Evolutionary conservation across 2,113 vertebrate genomes (phyloP).

Genomic region (Pelodiscus sinensis): DNA sequence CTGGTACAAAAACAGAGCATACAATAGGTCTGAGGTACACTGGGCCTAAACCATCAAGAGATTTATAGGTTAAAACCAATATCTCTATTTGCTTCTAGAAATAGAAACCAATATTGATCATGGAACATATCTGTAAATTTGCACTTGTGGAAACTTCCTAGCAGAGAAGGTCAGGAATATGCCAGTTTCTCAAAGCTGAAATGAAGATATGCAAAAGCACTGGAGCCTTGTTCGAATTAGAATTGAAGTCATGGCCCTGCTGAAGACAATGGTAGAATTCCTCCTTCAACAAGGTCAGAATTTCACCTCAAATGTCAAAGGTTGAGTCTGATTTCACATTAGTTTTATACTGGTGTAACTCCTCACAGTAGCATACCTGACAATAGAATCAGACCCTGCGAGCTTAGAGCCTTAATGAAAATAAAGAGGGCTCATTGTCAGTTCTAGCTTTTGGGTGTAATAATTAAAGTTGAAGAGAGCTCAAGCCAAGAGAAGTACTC

Average conservation of each 20-base stretch:
- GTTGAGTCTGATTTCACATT: not conserved
- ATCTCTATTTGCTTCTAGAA: rapidly evolving
- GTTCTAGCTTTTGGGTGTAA: rapidly evolving
- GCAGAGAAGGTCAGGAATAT: not conserved
- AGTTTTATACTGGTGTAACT: not conserved
- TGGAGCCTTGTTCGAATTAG: not conserved
- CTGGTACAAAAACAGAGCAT: not conserved
- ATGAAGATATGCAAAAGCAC: not conserved
- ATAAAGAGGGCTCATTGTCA: no score
- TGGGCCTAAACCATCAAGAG: not conserved
- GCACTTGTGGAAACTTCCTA: not conserved
- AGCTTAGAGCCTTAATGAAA: not conserved
- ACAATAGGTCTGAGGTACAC: not conserved
- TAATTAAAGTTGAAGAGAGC: not conserved
- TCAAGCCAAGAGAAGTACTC: not conserved
- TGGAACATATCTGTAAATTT: not conserved
- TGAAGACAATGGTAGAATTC: not conserved
- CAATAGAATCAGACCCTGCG: not conserved
- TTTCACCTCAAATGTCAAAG: not conserved
- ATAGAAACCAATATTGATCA: not conserved
- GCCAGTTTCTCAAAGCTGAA: not conserved
- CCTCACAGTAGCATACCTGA: not conserved
- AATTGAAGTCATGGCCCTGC: not conserved
- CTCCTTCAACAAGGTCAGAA: not conserved
- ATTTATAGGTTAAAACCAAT: not conserved